Evolutionary conservation across 2,113 vertebrate species (phyloP).

Genomic region (Otolemur garnettii): DNA sequence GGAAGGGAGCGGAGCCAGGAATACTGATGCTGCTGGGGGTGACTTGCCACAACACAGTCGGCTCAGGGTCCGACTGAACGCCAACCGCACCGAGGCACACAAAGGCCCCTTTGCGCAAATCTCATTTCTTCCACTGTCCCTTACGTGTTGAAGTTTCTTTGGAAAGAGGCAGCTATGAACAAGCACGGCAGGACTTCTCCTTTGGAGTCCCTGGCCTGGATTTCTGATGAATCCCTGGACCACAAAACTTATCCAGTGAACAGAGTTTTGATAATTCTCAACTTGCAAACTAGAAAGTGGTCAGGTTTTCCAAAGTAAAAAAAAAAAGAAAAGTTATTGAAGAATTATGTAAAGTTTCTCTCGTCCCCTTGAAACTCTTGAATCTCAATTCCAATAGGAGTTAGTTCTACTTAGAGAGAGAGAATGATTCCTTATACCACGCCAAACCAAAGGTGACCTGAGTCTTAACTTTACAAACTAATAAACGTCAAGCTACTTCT

Average conservation of each 20-base stretch:
- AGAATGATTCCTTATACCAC: background rate
- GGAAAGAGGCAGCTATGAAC: conserved; percentile 24
- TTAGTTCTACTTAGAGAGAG: conserved; percentile 41
- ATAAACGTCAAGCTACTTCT: conserved; percentile 27
- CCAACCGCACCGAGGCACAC: conserved; percentile 4
- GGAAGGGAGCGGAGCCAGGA: conserved; percentile 14
- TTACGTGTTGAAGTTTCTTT: conserved; percentile 52
- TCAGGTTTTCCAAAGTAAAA: conserved; percentile 60
- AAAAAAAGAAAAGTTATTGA: conserved; percentile 11
- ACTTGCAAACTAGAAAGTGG: conserved; percentile 55
- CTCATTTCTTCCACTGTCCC: background rate
- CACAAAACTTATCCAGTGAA: conserved; percentile 39
- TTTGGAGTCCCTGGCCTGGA: conserved; percentile 11
- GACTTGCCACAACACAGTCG: background rate
- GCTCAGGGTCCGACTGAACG: background rate
- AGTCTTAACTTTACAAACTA: conserved; percentile 61
- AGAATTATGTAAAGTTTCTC: conserved; percentile 66
- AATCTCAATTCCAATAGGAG: conserved; percentile 49
- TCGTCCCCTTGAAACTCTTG: conserved; percentile 49
- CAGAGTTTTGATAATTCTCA: conserved; percentile 62
- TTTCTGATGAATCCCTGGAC: conserved; percentile 28
- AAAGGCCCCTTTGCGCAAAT: background rate
- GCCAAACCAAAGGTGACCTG: conserved; percentile 60
- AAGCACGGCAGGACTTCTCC: conserved; percentile 30
- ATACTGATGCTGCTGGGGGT: conserved; percentile 21